A percentile compares a stretch with the other conserved stretches of the same genome.
phyloP scores from a whole-genome alignment of 2,888 invertebrate genomes.

The Leucoma salicis region DNA sequence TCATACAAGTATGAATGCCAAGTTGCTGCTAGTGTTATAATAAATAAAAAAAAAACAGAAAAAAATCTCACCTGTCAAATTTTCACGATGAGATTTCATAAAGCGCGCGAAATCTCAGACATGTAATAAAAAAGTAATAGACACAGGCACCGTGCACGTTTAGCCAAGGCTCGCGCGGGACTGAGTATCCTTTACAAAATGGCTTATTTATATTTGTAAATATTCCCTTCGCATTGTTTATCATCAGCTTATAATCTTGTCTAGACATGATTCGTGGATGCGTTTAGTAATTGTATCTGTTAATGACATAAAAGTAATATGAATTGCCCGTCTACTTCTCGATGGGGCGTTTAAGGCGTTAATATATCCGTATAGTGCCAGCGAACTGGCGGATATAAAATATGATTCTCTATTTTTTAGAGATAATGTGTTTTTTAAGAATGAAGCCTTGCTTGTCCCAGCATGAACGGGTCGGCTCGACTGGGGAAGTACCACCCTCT shows the following conservation, averaged over 20 bases:
- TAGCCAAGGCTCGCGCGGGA: constrained; percentile 11
- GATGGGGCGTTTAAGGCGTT: too few species aligned
- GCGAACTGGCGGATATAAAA: too few species aligned
- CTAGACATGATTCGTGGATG: neutral
- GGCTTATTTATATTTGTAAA: constrained; percentile 14
- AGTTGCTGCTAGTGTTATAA: too few species aligned
- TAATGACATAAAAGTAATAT: neutral
- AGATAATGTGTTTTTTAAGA: too few species aligned
- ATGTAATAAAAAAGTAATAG: constrained; percentile 3
- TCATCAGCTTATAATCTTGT: neutral
- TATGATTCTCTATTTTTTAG: too few species aligned
- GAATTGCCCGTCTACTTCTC: too few species aligned
- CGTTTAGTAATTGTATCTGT: neutral
- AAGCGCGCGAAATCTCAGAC: constrained; percentile 20
- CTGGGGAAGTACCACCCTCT: too few species aligned
- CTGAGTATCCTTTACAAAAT: constrained; percentile 13
- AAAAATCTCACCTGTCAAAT: constrained; percentile 18
- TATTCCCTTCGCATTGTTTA: neutral
- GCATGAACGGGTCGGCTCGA: too few species aligned
- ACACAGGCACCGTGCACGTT: constrained; percentile 9
- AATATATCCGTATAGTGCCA: too few species aligned
- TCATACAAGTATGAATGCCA: too few species aligned
- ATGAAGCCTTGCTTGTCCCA: too few species aligned
- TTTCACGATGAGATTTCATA: neutral
- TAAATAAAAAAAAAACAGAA: constrained; percentile 10